Percentiles rank a stretch among this genome's conserved stretches.
Conservation (phyloP, 1,140 invertebrate genomes). For the Sitobion miscanthi region DNA sequence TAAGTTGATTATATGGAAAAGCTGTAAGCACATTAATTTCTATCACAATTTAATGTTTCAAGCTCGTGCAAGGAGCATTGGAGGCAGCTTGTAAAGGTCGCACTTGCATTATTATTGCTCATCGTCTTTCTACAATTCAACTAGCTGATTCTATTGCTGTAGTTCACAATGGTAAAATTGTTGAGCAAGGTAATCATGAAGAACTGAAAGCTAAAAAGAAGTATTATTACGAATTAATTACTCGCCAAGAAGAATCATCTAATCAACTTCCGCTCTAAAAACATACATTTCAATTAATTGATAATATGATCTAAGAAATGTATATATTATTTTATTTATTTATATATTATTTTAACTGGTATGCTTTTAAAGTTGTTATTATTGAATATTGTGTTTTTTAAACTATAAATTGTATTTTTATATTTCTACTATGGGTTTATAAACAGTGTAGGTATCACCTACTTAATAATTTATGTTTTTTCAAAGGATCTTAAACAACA, state of each 20-base stretch:
- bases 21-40: not conserved
- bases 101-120: slow-evolving; percentile 91
- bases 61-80: slow-evolving; percentile 84
- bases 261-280: not conserved
- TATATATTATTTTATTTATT: not conserved
- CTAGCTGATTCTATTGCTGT: slow-evolving; percentile 90
- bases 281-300: not conserved
- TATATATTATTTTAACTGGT: not conserved
- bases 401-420: slow-evolving; percentile 62
- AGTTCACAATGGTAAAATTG: slow-evolving; percentile 78
- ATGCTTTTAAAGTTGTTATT: not conserved
- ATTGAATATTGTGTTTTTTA: not conserved
- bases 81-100: slow-evolving; percentile 81
- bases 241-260: slow-evolving; percentile 39
- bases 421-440: not conserved
- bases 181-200: slow-evolving; percentile 76
- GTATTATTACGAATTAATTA: slow-evolving; percentile 68
- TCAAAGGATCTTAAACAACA: not conserved
- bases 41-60: slow-evolving; percentile 58
- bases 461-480: not conserved
- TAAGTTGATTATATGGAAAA: slow-evolving; percentile 61
- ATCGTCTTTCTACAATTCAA: slow-evolving; percentile 89
- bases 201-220: slow-evolving; percentile 75
- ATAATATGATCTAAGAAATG: not conserved
- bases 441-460: too few relatives aligned